Base-by-base conservation (phyloP, 2,888 invertebrate genomes). In the Cataglyphis rosenhaueri region DNA sequence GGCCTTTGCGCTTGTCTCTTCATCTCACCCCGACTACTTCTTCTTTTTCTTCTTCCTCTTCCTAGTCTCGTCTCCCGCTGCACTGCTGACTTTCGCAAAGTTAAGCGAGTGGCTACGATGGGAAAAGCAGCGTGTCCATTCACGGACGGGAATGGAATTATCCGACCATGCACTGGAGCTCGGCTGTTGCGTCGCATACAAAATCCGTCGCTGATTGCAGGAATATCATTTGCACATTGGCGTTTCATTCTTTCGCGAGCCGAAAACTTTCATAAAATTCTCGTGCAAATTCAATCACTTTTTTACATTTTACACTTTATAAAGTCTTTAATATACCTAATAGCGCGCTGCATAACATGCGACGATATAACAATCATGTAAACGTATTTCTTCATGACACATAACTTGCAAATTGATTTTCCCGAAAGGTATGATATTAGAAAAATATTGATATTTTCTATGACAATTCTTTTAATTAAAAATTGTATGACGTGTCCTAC, bases 11-110 rank as follows among this genome's bases (percentile, higher is more conserved):
- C 82, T 52, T 41, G 64, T 74, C 65, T n/a, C 62, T 44, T 61
- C 68, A n/a, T 25, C 73, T 21, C 18, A 1, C 18, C n/a, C 18
- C n/a, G 35, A 32, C 65, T 55, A 48, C 64, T 38, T 38, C 59
- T 61, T 59, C 38, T 44, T 32, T 21, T 18, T 32, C 12, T 18
- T 44, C n/a, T 25, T 64, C 61, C 21, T 15, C 48, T 38, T 21
- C 6, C 25, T 18, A 61, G 48, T 29, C 68, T 57, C 57, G 44
- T 52, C 73, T n/a, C 25, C 25, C n/a, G 38, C 25, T 52, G 48
- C 61, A 15, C 66, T 55, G 82, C 66, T 66, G 86, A 87, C 84
- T 87, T 87, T 76, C 44, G 84, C 62, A 73, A 68, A 86, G 84
- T 87, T 81, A 82, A 86, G 70, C 83, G 82, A 44, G 71, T 71